Evolutionary conservation across 2,797 vertebrate species (phyloP).

Genomic region (Tauraco hartlaubi): DNA sequence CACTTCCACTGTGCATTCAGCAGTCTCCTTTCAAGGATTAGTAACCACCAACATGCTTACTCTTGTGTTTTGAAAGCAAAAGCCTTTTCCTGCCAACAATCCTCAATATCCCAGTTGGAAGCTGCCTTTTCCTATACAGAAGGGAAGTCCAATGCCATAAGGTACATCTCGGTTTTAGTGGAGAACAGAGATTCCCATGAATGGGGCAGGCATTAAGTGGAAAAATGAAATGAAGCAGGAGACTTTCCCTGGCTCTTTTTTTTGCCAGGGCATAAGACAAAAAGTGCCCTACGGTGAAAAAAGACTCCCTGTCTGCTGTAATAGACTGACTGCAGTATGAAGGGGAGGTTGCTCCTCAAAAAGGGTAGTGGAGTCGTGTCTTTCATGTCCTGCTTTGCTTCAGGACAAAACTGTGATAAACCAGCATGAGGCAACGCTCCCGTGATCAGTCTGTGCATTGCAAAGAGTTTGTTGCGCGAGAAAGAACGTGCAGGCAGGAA

Average conservation of each 20-base stretch:
- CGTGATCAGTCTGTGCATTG: background rate
- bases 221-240: background rate
- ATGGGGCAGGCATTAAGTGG: background rate
- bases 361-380: background rate
- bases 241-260: background rate
- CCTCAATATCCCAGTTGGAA: background rate
- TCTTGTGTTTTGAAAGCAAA: background rate
- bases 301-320: background rate
- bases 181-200: background rate
- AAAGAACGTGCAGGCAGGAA: background rate
- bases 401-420: background rate
- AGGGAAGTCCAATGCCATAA: background rate
- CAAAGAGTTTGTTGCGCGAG: fast-evolving
- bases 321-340: background rate
- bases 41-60: background rate
- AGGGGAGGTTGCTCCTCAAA: background rate
- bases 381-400: background rate
- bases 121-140: background rate
- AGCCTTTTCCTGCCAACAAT: background rate
- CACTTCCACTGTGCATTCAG: background rate
- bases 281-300: background rate
- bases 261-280: background rate
- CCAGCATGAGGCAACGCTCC: background rate
- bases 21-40: background rate
- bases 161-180: background rate